Evolutionary conservation across 2,888 invertebrate species (phyloP).

Genomic region (Heliconius aoede): DNA sequence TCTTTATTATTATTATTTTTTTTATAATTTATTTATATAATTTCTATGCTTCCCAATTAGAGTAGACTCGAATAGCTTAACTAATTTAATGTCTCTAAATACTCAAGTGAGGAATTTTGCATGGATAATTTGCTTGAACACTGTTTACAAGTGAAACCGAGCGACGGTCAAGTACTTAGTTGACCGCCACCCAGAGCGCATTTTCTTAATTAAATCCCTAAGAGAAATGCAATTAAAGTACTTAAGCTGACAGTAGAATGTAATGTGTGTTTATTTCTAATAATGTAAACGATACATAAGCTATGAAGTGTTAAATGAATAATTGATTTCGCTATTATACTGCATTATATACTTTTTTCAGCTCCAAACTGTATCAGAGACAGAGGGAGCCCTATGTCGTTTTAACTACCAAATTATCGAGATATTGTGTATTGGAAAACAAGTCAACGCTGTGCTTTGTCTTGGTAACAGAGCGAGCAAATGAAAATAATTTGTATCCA

Average conservation of each 20-base stretch:
- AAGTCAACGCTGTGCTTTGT: too few species aligned
- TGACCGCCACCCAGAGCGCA: conserved; percentile 58
- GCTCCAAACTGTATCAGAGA: not conserved
- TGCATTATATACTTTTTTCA: not conserved
- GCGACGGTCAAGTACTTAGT: conserved; percentile 63
- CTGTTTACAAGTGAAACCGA: conserved; percentile 68
- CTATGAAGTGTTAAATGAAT: too few species aligned
- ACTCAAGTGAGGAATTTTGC: conserved; percentile 58
- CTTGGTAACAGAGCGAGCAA: too few species aligned
- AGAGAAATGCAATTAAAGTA: conserved; percentile 47
- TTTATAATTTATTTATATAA: too few species aligned
- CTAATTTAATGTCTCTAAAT: conserved; percentile 44
- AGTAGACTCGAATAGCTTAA: conserved; percentile 39
- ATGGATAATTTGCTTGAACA: conserved; percentile 72
- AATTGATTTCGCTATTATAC: too few species aligned
- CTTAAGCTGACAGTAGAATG: not conserved
- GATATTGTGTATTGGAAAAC: too few species aligned
- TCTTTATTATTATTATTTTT: too few species aligned
- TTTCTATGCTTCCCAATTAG: conserved; percentile 58
- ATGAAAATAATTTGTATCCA: too few species aligned
- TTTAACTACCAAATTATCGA: not conserved
- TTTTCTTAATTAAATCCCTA: conserved; percentile 52
- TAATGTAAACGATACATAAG: not conserved
- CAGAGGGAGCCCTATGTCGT: not conserved
- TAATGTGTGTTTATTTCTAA: not conserved